These are phyloP conservation scores for Platyscapa corneri DNA, from an alignment of 1,140 invertebrate genomes.

Conservation along the genomic window DNA sequence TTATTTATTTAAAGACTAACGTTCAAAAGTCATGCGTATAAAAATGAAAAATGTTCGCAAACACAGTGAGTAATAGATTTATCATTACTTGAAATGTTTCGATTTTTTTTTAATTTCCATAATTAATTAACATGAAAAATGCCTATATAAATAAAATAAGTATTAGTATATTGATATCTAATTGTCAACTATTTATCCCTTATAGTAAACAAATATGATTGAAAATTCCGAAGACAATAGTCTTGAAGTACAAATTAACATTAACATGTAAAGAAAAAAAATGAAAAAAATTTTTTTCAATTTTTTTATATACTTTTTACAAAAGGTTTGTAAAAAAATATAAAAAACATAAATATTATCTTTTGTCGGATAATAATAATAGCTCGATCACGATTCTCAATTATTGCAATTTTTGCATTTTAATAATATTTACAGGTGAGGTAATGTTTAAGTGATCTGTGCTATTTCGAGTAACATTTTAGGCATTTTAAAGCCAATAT, in stretches of 20 bases:
- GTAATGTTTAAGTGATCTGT: too few relatives aligned
- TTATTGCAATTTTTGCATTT: too few relatives aligned
- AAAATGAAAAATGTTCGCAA: not conserved
- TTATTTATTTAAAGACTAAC: too few relatives aligned
- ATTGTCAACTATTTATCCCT: constrained; percentile 3
- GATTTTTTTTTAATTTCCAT: not conserved
- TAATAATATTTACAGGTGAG: not conserved
- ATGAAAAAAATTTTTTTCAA: not conserved
- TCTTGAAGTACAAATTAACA: not conserved
- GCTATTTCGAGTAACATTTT: too few relatives aligned
- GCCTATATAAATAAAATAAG: constrained; percentile 3
- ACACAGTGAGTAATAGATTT: not conserved
- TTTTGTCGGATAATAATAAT: too few relatives aligned
- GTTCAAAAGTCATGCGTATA: not conserved
- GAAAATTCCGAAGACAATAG: not conserved
- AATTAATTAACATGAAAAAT: not conserved
- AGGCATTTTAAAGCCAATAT: not conserved
- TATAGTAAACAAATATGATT: constrained; percentile 11
- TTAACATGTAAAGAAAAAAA: not conserved
- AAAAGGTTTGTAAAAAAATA: not conserved
- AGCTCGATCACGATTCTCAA: too few relatives aligned
- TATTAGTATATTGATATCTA: not conserved
- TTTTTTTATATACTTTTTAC: not conserved
- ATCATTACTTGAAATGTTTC: not conserved
- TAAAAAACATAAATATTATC: not conserved